Conservation (phyloP, 2,797 vertebrate genomes). For the Vipera ursinii region DNA sequence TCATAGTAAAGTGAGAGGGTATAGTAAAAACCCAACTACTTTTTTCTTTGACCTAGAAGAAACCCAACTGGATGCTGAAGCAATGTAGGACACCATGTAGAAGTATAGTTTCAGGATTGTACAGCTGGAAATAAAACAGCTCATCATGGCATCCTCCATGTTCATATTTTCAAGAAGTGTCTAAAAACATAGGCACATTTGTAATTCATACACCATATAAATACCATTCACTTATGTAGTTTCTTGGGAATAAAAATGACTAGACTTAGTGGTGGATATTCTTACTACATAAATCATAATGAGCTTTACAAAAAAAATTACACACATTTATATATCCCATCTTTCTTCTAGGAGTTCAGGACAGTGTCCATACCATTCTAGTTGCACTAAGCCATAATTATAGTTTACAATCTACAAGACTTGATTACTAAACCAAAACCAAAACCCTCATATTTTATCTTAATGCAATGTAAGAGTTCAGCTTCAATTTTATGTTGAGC, state of each 20-base stretch:
- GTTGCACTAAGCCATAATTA: neutral
- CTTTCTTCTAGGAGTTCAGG: neutral
- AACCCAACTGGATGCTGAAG: neutral
- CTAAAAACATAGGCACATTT: neutral
- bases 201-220: neutral
- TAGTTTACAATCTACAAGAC: neutral
- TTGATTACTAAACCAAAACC: neutral
- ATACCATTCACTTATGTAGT: neutral
- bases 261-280: neutral
- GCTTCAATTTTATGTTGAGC: neutral
- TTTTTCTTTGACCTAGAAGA: neutral
- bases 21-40: neutral
- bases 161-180: neutral
- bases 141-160: neutral
- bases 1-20: neutral
- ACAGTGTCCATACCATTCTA: neutral
- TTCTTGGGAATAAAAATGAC: neutral
- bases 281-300: neutral
- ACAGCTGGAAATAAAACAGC: neutral
- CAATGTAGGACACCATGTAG: neutral
- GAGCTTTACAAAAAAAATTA: neutral
- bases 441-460: neutral
- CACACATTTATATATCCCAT: neutral
- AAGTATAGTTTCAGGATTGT: neutral
- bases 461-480: neutral